These are phyloP conservation scores for Psephotus haematonotus DNA, from an alignment of 2,113 vertebrate genomes.

Conservation along the genomic window DNA sequence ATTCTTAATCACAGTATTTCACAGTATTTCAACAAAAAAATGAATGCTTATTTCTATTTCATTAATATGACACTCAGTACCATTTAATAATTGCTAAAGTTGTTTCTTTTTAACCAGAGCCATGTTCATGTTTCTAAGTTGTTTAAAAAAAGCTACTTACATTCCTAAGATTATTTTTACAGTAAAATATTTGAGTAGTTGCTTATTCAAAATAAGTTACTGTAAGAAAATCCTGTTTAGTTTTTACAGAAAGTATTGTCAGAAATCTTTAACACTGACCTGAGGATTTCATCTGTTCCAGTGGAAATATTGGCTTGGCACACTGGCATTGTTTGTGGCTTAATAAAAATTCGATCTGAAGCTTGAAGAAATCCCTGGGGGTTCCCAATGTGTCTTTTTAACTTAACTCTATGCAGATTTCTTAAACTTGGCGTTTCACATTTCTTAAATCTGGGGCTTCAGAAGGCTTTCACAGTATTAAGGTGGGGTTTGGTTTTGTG, in stretches of 20 bases:
- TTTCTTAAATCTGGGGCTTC: background rate
- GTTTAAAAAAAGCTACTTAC: background rate
- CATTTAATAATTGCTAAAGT: background rate
- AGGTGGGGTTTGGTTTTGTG: background rate
- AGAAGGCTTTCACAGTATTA: background rate
- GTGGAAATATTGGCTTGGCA: background rate
- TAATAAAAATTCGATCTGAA: background rate
- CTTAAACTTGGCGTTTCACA: background rate
- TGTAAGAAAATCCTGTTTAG: background rate
- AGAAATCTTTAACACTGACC: background rate
- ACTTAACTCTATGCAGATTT: background rate
- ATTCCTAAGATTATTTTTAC: background rate
- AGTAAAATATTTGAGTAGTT: background rate
- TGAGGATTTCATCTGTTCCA: background rate
- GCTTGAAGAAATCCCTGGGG: background rate
- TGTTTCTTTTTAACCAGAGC: background rate
- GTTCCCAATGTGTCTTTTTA: background rate
- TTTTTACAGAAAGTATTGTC: background rate
- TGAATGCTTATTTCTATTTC: background rate
- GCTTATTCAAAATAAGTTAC: background rate
- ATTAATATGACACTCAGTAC: background rate
- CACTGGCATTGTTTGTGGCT: background rate
- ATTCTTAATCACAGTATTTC: background rate
- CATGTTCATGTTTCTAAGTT: background rate
- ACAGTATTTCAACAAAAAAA: background rate